Evolutionary conservation across 2,113 vertebrate genomes (phyloP), one percentile per base, ranked within the genome.

Genomic region (Callithrix jacchus): DNA sequence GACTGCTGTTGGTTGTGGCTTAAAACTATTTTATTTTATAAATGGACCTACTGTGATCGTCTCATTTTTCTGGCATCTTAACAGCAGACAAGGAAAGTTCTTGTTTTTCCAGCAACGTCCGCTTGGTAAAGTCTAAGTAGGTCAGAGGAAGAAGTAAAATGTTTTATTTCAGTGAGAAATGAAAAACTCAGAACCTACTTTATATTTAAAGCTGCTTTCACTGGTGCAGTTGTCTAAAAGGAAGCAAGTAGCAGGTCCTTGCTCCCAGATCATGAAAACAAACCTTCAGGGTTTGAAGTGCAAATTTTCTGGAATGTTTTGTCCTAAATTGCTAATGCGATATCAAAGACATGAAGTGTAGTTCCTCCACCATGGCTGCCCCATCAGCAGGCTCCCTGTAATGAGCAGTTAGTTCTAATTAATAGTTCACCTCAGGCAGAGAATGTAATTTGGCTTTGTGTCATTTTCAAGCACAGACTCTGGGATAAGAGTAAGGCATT

Each of bases 51-150:
- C 52, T 2, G 66, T 95, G 0, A 45, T 96, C 37, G 12, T 83
- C 3, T 66, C 76, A 71, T 97, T 97, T 96, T 83, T 94, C 35
- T 47, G 71, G 49, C 90, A 35, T 61, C 73, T 93, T 64, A 68
- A 37, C 27, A 79, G 92, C 93, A 96, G 82, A 87, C 79, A 94
- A 97, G 95, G 58, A 61, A 97, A 97, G 94, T 54, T n/a, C 52
- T 97, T 89, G 76, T 97, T 45, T 77, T 74, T 84, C 27, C 77
- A 3, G 58, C 42, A 95, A 89, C 12, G 42, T 83, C 77, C 93
- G 40, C 96, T 80, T 21, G 21, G 89, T 92, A 30, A 93, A 80
- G 80, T 54, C 76, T 96, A 97, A 97, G 83, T 94, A 97, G 98
- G 96, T 97, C 96, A 97, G 79, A 45, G 64, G 2, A 83, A 91